Base-by-base conservation (phyloP, 2,113 vertebrate species). In the Xenus cinereus region DNA sequence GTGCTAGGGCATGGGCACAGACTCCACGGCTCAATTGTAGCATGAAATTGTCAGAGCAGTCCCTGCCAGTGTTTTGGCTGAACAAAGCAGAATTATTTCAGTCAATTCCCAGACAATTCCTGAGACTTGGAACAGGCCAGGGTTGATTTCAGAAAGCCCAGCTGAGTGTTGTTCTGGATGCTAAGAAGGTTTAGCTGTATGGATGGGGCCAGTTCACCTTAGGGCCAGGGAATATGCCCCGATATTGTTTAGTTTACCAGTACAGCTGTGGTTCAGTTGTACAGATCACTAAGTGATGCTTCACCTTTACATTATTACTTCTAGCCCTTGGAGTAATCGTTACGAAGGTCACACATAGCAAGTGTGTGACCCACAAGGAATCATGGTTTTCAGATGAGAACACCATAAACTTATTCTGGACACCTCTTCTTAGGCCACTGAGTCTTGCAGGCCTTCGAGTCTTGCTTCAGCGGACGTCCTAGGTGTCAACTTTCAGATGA, bases 321-420 rank as follows among this genome's bases (percentile, higher is more conserved):
- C 28, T n/a, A 71, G 16, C 9, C 45, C 30, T 54, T 27, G 24
- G n/a, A 60, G 45, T 30, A 66, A 74, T 41, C 21, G 37, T 46
- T 64, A 39, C 0, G 0, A 19, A 39, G 59, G 27, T 66, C 33
- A 59, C 35, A 26, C 19, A 19, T 1, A 4, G 26, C 32, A 83
- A 24, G 13, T 51, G 27, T 51, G 57, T 10, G 71, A 13, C 20
- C 9, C 33, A 23, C 20, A 23, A 53, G 12, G 33, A 18, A 59
- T 46, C 37, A 19, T 16, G 37, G 20, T 39, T 15, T 51, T 24
- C 50, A 64, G 10, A 30, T 81, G 30, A 7, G 12, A 32, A 28
- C 24, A 64, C 28, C 24, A 30, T 39, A 27, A 46, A 59, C 4
- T 69, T 50, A 37, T 21, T 6, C 27, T 51, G 43, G 35, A 82